Base-by-base conservation (phyloP, 1,140 invertebrate genomes). In the Scaptomyza graminum region DNA sequence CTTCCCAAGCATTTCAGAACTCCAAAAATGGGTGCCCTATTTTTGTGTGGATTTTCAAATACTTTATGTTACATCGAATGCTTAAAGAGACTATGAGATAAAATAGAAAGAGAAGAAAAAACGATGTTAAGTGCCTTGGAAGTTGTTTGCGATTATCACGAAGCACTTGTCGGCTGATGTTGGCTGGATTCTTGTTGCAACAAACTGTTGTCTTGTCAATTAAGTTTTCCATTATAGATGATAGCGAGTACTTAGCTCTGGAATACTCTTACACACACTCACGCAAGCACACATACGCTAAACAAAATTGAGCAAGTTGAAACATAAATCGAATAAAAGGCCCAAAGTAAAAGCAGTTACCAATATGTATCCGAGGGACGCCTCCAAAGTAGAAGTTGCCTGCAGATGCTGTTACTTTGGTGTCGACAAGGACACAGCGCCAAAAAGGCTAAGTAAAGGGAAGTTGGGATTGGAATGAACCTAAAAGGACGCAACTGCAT, bases 261-360 rank as follows among this genome's bases (percentile, higher is more conserved):
- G 69, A 54, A 67, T 61, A 37, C 43, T 37, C 22, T 46, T 8
- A 59, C 59, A 62, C 12, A 46, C 44, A 43, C 44, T 59, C 25
- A 44, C 28, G 54, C 8, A 65, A 47, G 12, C 44, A 37, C 9
- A 31, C 57, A 61, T 57, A 68, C 57, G 50, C 74, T 71, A 76
- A 74, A 55, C 66, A 73, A 68, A 73, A 68, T 73, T 68, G 37
- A 54, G 63, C 60, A 87, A 87, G 68, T 87, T 79, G 71, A 82
- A 88, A 87, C 82, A 82, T 87, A 87, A 87, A 87, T 87, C 83
- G 83, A 87, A 87, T 87, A 85, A 85, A 85, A 85, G 77, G 74
- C 77, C 77, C 81, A 81, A 85, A 87, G 81, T 82, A 78, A 87
- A 82, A 79, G 78, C 82, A 85, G 77, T 81, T 85, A 77, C 81